A percentile compares a stretch with the other conserved stretches of the same genome.
phyloP scores from a whole-genome alignment of 2,888 invertebrate species.

The Tinea semifulvella region DNA sequence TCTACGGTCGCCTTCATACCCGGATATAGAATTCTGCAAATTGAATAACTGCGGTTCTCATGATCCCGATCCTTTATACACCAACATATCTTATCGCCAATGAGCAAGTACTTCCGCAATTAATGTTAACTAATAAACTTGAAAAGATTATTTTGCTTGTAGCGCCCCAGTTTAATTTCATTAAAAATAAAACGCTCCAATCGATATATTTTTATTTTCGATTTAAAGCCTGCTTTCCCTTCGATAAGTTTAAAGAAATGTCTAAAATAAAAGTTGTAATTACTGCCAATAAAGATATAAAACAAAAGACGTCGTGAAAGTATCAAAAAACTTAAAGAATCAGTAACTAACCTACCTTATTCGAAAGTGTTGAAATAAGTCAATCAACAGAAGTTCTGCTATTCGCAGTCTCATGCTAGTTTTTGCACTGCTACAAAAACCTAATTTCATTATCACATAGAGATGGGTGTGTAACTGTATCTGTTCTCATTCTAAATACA shows the following conservation, averaged over 20 bases:
- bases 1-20: no score
- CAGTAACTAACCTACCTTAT: constrained; percentile 3
- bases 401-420: neutral
- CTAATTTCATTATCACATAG: constrained; percentile 31
- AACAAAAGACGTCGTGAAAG: no score
- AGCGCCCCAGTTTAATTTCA: no score
- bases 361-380: constrained; percentile 10
- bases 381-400: neutral
- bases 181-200: no score
- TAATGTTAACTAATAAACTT: neutral
- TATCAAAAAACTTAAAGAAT: no score
- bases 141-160: neutral
- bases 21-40: neutral
- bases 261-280: no score
- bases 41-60: neutral
- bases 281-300: no score
- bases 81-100: neutral
- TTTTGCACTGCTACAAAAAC: constrained; percentile 24
- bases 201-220: no score
- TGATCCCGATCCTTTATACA: neutral
- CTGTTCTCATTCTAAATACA: constrained; percentile 29
- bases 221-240: no score
- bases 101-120: neutral
- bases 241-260: no score
- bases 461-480: constrained; percentile 37